Conservation (phyloP, 2,113 vertebrate species). For the Addax nasomaculatus region DNA sequence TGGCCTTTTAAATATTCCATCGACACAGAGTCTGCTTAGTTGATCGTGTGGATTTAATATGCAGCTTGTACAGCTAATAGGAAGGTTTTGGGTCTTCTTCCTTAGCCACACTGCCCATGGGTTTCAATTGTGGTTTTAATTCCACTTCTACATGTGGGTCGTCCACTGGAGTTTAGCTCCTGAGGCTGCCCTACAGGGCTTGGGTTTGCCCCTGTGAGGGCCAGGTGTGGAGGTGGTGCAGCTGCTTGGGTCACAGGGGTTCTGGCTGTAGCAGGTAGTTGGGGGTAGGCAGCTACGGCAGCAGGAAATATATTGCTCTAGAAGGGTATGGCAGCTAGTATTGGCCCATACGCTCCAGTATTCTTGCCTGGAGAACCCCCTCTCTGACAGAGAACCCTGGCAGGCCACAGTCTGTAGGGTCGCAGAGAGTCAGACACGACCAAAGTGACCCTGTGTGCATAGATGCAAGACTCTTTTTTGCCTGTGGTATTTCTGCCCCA, state of each 20-base stretch:
- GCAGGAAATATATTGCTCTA: neutral
- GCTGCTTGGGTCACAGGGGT: neutral
- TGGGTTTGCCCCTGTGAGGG: neutral
- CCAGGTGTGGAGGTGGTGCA: neutral
- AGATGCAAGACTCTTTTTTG: neutral
- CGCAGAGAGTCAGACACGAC: neutral
- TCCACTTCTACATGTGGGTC: neutral
- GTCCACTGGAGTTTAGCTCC: neutral
- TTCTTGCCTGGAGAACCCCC: neutral
- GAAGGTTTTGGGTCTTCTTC: neutral
- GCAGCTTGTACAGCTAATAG: neutral
- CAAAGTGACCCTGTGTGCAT: neutral
- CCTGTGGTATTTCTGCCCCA: neutral
- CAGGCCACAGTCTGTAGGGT: neutral
- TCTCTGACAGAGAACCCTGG: neutral
- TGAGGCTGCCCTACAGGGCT: neutral
- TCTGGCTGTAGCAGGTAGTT: neutral
- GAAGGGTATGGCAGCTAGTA: neutral
- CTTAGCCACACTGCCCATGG: neutral
- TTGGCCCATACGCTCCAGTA: neutral
- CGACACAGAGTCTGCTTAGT: neutral
- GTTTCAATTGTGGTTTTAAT: neutral
- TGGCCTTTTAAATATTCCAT: neutral
- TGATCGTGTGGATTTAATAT: neutral
- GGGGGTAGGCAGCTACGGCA: neutral